phyloP scores from a whole-genome alignment of 2,113 vertebrate genomes.

The Odocoileus hemionus region DNA sequence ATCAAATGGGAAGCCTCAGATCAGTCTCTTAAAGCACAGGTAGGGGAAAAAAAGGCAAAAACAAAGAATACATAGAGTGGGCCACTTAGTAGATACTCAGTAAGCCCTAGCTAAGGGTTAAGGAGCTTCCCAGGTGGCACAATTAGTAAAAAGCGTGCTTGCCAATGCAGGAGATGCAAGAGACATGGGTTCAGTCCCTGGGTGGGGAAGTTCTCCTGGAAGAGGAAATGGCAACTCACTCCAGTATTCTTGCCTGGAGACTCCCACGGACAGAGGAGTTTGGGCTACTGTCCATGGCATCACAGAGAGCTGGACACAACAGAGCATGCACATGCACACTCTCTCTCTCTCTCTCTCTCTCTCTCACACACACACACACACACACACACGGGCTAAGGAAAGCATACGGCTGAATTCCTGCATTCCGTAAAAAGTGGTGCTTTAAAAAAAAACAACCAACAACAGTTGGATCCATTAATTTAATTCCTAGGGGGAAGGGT shows the following conservation, averaged over 20 bases:
- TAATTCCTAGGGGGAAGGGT: background rate
- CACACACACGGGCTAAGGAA: background rate
- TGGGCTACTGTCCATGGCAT: background rate
- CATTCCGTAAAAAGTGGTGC: background rate
- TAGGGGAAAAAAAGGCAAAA: background rate
- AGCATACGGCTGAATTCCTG: background rate
- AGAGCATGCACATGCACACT: background rate
- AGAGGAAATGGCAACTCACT: background rate
- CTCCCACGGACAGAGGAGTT: background rate
- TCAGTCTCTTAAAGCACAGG: background rate
- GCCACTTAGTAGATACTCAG: fast-evolving
- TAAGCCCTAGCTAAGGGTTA: background rate
- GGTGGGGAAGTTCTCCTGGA: background rate
- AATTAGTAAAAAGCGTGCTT: background rate
- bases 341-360: too few species aligned
- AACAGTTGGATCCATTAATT: background rate
- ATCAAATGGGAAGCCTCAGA: background rate
- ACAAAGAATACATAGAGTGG: background rate
- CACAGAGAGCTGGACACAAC: background rate
- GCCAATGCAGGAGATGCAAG: background rate
- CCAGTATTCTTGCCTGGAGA: background rate
- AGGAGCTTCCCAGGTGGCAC: background rate
- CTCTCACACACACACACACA: background rate
- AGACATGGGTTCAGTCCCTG: background rate
- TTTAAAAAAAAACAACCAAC: background rate